Percentiles rank a stretch among this genome's conserved stretches.
These are phyloP conservation scores for Ailurus styani DNA, from an alignment of 2,113 vertebrate species.

Conservation along the genomic window DNA sequence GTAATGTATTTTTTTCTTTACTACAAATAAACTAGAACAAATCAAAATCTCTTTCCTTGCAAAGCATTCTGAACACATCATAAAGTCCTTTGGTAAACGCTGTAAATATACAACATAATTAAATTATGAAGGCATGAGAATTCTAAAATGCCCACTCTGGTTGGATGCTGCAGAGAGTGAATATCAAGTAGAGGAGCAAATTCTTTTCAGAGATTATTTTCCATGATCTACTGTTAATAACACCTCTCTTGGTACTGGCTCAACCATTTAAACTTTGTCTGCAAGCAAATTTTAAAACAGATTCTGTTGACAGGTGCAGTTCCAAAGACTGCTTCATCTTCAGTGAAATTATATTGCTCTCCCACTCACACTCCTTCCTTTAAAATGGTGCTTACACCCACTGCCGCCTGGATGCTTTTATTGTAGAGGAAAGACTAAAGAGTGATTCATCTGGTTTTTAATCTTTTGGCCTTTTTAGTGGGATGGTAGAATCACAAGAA, in stretches of 20 bases:
- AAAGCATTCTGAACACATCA: constrained; percentile 29
- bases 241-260: neutral
- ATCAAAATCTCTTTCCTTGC: neutral
- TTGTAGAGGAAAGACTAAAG: neutral
- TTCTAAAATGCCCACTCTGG: neutral
- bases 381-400: constrained; percentile 67
- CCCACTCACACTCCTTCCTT: constrained; percentile 58
- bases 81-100: constrained; percentile 32
- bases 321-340: constrained; percentile 40
- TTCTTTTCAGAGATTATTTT: constrained; percentile 8
- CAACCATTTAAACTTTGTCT: neutral
- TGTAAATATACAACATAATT: constrained; percentile 20
- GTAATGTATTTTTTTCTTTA: neutral
- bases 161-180: neutral
- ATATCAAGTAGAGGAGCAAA: constrained; percentile 56
- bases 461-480: constrained; percentile 66
- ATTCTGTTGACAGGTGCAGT: constrained; percentile 60
- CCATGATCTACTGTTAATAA: constrained; percentile 33
- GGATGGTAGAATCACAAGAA: constrained; percentile 49
- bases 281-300: constrained; percentile 54
- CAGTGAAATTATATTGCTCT: neutral
- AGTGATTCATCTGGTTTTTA: constrained; percentile 66
- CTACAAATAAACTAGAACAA: constrained; percentile 38
- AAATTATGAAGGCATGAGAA: constrained; percentile 36
- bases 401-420: neutral